A percentile compares a stretch with the other conserved stretches of the same genome.
phyloP scores from a whole-genome alignment of 1,140 invertebrate genomes.

The Caligus rogercresseyi region DNA sequence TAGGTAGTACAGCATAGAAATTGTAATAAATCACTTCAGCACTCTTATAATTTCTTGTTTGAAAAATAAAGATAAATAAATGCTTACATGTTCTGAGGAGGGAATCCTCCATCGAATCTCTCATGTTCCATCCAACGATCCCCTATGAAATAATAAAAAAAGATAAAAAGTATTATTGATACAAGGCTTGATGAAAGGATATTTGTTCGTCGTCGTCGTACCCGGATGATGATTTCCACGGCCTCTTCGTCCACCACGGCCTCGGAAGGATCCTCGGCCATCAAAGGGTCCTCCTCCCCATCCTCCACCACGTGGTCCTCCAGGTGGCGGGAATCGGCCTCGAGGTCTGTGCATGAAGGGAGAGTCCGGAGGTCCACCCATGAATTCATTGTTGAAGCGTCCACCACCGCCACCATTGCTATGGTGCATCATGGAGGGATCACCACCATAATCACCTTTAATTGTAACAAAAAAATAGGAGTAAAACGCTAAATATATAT shows the following conservation, averaged over 20 bases:
- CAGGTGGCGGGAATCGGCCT: neutral
- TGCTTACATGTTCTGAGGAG: neutral
- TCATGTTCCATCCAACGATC: neutral
- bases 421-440: no score
- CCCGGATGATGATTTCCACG: neutral
- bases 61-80: no score
- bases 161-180: neutral
- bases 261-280: neutral
- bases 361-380: neutral
- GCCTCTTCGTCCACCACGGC: neutral
- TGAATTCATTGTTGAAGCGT: neutral
- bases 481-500: no score
- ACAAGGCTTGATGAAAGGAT: no score
- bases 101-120: neutral
- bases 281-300: neutral
- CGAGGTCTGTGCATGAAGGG: neutral
- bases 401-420: no score
- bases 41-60: no score
- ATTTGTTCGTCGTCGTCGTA: no score
- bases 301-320: neutral
- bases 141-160: neutral
- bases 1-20: no score
- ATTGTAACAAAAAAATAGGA: no score
- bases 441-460: no score
- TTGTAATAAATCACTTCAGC: no score